Base-by-base conservation (phyloP, 2,888 invertebrate species). In the Galeruca laticollis region DNA sequence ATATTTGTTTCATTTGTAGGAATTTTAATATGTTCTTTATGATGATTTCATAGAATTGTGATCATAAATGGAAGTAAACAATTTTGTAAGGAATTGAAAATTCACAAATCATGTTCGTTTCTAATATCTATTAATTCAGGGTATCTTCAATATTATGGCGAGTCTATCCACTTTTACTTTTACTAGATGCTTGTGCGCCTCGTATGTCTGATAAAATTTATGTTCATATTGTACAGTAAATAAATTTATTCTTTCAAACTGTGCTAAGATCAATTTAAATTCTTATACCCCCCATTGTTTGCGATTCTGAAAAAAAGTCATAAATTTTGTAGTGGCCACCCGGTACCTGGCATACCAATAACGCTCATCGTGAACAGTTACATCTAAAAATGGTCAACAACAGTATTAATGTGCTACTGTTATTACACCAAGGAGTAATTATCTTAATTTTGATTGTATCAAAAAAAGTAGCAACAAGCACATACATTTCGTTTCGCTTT, bases 401-500 rank as follows among this genome's bases (percentile, higher is more conserved):
- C 57, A 59, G 49, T 47, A 54, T n/a, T 47, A 70, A 54, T 52
- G 60, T 51, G 65, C 60, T 69, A 65, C 65, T 60, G 65, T 65
- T 69, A 65, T 69, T 69, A 61, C 69, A 61, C 69, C 61, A 61
- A 69, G n/a, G 4, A 40, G 43, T 49, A 60, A 65, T 69, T 69
- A 69, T 61, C 69, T 69, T 69, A 60, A 65, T 65, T 69, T 69
- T 65, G 60, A 65, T 65, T 65, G 69, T 69, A 20, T 52, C 65
- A 15, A 31, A 69, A 69, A 54, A 65, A 60, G 60, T 31, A 49
- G 64, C 31, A n/a, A 10, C 31, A n/a, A 54, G 31, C 31, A 15
- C n/a, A 13, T n/a, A n/a, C 6, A n/a, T 8, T 54, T n/a, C 15
- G 43, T n/a, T 54, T 13, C 8, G 51, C 26, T 52, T 9, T 21